Conservation (phyloP, 2,797 vertebrate species). For the Emys orbicularis region DNA sequence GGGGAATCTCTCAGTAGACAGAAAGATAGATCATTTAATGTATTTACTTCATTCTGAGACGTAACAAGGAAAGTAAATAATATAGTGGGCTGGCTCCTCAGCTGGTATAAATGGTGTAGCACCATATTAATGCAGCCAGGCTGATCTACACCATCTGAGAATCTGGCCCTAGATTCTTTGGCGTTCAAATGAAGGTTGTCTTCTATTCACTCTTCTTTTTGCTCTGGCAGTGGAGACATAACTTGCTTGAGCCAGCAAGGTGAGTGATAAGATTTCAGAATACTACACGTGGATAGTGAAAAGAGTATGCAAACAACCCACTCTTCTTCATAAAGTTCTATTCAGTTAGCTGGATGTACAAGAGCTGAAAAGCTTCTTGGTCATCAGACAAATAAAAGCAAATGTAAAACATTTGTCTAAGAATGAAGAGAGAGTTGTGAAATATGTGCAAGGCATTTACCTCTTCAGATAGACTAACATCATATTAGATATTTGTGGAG, state of each 20-base stretch:
- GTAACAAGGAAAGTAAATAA: slow-evolving; percentile 8
- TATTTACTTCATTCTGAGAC: slow-evolving; percentile 27
- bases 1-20: slow-evolving; percentile 10
- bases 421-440: background rate
- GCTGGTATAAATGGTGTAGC: background rate
- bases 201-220: background rate
- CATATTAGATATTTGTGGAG: background rate
- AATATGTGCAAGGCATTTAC: slow-evolving; percentile 26
- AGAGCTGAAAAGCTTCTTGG: background rate
- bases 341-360: background rate
- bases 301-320: background rate
- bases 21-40: slow-evolving; percentile 20
- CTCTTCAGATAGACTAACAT: background rate
- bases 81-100: background rate
- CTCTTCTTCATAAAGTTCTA: background rate
- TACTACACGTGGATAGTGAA: background rate
- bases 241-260: background rate
- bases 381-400: slow-evolving; percentile 20
- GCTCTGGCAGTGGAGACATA: background rate
- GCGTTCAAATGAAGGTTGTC: background rate
- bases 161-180: background rate
- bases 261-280: background rate
- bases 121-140: background rate
- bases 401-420: background rate
- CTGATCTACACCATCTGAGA: background rate